A percentile compares a stretch with the other conserved stretches of the same genome.
These are phyloP conservation scores for Jacana jacana DNA, from an alignment of 2,113 vertebrate species.

Conservation along the genomic window DNA sequence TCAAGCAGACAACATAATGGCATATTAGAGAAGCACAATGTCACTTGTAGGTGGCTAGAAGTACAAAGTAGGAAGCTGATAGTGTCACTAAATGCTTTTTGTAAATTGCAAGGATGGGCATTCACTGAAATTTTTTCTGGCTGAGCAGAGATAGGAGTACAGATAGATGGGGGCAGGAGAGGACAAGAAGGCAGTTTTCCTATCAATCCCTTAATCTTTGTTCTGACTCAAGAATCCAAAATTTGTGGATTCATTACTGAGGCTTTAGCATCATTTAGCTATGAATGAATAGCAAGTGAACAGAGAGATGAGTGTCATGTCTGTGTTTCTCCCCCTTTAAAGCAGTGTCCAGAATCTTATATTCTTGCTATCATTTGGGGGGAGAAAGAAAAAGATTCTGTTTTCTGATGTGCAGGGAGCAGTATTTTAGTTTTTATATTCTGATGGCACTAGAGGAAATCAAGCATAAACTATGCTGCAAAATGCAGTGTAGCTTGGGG, in stretches of 20 bases:
- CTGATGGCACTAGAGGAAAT: neutral
- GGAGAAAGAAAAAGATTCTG: neutral
- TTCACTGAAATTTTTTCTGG: neutral
- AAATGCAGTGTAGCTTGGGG: neutral
- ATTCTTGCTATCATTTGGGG: neutral
- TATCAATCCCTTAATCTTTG: neutral
- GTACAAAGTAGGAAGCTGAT: conserved; percentile 36
- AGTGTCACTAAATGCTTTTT: neutral
- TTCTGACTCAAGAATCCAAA: neutral
- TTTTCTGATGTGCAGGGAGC: neutral
- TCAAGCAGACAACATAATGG: conserved; percentile 49
- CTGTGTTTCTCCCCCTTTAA: neutral
- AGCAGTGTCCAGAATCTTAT: neutral
- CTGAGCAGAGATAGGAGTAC: neutral
- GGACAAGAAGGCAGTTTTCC: neutral
- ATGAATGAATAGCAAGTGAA: neutral
- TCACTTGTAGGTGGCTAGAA: conserved; percentile 43
- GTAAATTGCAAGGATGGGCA: neutral
- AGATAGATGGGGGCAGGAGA: neutral
- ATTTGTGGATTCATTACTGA: neutral
- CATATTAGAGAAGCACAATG: conserved; percentile 43
- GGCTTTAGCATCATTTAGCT: neutral
- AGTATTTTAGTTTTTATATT: neutral
- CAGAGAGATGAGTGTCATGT: neutral
- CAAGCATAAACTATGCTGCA: neutral